Evolutionary conservation across 2,888 invertebrate genomes (phyloP), one percentile per base, ranked within the genome.

Genomic region (Tetranychus piercei): DNA sequence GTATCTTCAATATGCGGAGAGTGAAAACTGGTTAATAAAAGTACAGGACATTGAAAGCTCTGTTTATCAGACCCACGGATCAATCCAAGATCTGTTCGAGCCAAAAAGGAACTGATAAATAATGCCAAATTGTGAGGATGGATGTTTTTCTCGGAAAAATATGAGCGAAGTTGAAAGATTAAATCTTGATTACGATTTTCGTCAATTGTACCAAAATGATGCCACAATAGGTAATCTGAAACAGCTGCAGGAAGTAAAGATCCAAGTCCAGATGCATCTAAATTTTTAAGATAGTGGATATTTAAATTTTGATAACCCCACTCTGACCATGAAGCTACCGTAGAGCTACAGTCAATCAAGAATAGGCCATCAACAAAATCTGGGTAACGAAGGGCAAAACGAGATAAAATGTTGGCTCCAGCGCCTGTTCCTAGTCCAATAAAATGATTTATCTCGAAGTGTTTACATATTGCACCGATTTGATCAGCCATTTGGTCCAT

Each of bases 221-320:
- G 95, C 96, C 97, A 97, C 90, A 99, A 91, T 77, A 99, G 87
- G 82, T 97, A 97, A 81, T 97, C 94, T 77, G 93, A 86, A 70
- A 93, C 92, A 75, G 90, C 88, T 82, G 91, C 90, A 23, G 77
- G 76, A 66, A 77, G 73, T 15, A 74, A 44, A 18, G 11, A 20
- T 15, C 55, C 55, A 7, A 22, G 66, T 3, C 18, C 22, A 15
- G 55, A 43, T 6, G 77, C 73, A 20, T 92, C 92, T 90, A 93
- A 91, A 78, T 92, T 92, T 81, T 90, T 90, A 80, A 94, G 86
- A 81, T 91, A 88, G 78, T 91, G 88, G 18, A 89, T 88, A 84
- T 93, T 93, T 82, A 96, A 86, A 85, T 96, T 97, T 85, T 97
- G 96, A 83, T 95, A 96, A 55, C 93, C 95, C 97, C 97, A 99